phyloP scores from a whole-genome alignment of 2,113 vertebrate genomes.

The Spheniscus mendiculus region DNA sequence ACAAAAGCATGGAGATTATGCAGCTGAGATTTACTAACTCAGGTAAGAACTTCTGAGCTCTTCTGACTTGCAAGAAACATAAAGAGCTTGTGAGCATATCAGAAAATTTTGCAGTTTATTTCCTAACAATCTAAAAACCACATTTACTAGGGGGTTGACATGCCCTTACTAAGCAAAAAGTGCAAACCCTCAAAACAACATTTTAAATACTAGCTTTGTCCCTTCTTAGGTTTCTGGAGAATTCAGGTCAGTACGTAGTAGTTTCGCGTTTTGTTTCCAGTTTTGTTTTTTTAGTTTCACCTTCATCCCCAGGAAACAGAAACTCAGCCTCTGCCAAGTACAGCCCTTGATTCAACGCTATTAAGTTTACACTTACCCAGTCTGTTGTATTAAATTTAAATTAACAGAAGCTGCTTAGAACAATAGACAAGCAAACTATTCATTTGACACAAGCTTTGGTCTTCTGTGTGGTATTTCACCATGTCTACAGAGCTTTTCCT shows the following conservation, averaged over 20 bases:
- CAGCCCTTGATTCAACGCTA: background rate
- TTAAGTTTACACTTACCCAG: background rate
- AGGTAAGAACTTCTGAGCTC: background rate
- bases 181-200: background rate
- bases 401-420: constrained; percentile 26
- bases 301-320: constrained; percentile 45
- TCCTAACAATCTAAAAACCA: background rate
- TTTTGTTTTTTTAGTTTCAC: constrained; percentile 15
- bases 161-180: background rate
- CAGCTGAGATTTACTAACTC: background rate
- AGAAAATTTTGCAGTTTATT: background rate
- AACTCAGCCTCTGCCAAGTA: constrained; percentile 32
- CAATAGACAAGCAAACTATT: constrained; percentile 1
- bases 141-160: background rate
- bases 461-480: background rate
- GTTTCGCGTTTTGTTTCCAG: constrained; percentile 6
- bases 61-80: background rate
- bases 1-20: background rate
- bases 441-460: background rate
- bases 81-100: background rate
- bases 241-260: background rate
- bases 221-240: background rate
- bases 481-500: constrained; percentile 5
- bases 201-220: background rate
- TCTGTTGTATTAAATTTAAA: background rate